Evolutionary conservation across 2,888 invertebrate species (phyloP), one percentile per base, ranked within the genome.

Genomic region (Ctena decussata): DNA sequence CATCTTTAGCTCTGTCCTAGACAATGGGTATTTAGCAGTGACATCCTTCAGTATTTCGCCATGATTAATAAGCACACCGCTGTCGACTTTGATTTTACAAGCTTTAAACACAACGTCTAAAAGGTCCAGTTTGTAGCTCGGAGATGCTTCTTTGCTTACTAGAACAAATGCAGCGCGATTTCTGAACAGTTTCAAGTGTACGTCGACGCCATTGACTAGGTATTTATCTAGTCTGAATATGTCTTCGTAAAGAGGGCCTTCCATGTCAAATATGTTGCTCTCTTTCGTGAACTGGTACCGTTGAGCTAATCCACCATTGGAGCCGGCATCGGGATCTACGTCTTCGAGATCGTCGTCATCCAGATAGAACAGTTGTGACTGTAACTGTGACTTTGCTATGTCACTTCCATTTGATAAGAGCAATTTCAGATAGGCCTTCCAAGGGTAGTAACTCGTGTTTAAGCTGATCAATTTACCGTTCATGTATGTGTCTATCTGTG

Each of bases 401-500:
- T 82, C 74, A 0, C 3, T 12, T 0, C 78, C 82, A 70, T 53
- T 49, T 15, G 73, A 69, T 41, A 83, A 41, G 3, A 83, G 30
- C 8, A 75, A 18, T 71, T 83, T 78, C 21, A 83, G 24, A 30
- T 79, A 78, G 0, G 83, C 78, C 78, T 78, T 82, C 78, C 78
- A 78, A n/a, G 82, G 82, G 32, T 82, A 82, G 65, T 76, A 39
- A 32, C 30, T 60, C n/a, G 75, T 79, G n/a, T 71, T 77, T 27
- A 83, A 27, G 15, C 78, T 78, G 12, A 83, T 71, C n/a, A 74
- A 72, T 57, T 82, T 82, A 5, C 46, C 65, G 32, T 82, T 74
- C 78, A 82, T 78, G 69, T 78, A 82, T 12, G 57, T 41, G 27
- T 82, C 82, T n/a, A 82, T 76, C 53, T 82, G 82, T 1, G 74